Conservation (phyloP, 2,888 invertebrate genomes). For the Drosophila ustulata region DNA sequence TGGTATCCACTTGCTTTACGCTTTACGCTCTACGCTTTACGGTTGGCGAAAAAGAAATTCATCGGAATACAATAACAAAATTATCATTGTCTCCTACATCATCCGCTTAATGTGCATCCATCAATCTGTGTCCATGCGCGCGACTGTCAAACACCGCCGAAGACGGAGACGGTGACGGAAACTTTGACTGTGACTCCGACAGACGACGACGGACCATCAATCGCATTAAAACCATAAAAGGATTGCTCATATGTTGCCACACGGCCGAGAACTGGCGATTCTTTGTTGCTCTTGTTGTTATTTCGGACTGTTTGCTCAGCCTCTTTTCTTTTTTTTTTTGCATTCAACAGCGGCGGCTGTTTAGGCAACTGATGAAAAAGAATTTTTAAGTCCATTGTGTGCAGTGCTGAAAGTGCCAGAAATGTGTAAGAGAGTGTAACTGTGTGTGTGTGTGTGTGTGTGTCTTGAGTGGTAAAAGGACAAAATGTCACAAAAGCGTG, state of each 20-base stretch:
- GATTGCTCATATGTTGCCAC: slow-evolving; percentile 76
- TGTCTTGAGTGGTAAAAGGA: slow-evolving; percentile 72
- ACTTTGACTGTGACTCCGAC: slow-evolving; percentile 18
- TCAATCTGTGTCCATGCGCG: slow-evolving; percentile 80
- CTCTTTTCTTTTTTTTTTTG: slow-evolving; percentile 31
- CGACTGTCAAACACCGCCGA: slow-evolving; percentile 82
- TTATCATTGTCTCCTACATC: slow-evolving; percentile 79
- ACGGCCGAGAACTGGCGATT: slow-evolving; percentile 48
- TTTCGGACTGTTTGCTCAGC: slow-evolving; percentile 40
- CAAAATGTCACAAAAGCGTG: slow-evolving; percentile 82
- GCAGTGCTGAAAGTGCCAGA: slow-evolving; percentile 50
- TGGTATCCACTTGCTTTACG: slow-evolving; percentile 47
- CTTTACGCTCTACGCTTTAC: slow-evolving; percentile 24
- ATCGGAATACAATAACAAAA: slow-evolving; percentile 74
- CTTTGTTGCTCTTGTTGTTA: slow-evolving; percentile 46
- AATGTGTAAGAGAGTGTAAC: slow-evolving; percentile 14
- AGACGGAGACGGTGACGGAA: slow-evolving; percentile 1
- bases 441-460: slow-evolving; percentile 33
- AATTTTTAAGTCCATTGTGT: slow-evolving; percentile 77
- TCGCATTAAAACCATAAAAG: slow-evolving; percentile 83
- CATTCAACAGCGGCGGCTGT: slow-evolving; percentile 42
- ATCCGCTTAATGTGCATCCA: slow-evolving; percentile 81
- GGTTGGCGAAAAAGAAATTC: slow-evolving; percentile 37
- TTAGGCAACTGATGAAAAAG: slow-evolving; percentile 69
- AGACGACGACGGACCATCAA: slow-evolving; percentile 73